Evolutionary conservation across 1,140 invertebrate species (phyloP), one percentile per base, ranked within the genome.

Genomic region (Oncopeltus fasciatus): DNA sequence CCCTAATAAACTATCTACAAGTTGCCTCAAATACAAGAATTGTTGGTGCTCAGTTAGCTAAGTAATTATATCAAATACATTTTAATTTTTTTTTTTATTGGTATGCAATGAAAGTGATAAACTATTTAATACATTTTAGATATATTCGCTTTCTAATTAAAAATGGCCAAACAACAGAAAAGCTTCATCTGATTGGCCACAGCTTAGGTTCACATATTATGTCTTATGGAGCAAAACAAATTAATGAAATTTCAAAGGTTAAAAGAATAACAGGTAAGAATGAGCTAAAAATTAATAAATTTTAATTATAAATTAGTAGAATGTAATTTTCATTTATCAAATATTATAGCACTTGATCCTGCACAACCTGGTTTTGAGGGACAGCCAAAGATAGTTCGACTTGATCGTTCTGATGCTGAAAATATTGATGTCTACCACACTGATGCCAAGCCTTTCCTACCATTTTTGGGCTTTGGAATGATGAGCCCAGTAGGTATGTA

Each of bases 401-500:
- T 78, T 28, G 65, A 71, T 62, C 66, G 70, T 8, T 67, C 62
- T 5, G 76, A 78, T 66, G 77, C 73, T 8, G 64, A 70, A 12
- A 76, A 76, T 65, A 71, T 78, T 0, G 76, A 78, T 31, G 71
- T 76, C 24, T 61, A 77, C 14, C 77, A 79, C 64, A 77, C 76
- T 3, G 75, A 76, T 68, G 73, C 71, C 21, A 69, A 67, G 64
- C 73, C 72, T 59, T 70, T 73, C 20, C 28, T 74, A 31, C 73
- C 73, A n/a, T 62, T 68, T 27, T 61, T 76, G 2, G 74, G 74
- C 26, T 69, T 75, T 27, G 74, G 74, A 38, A 71, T 75, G 66
- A 70, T 70, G 9, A 33, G n/a, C 14, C 69, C 72, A 16, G 69
- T 70, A 27, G 74, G 71, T 71, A 67, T 59, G 57, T 53, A 49